A percentile compares a stretch with the other conserved stretches of the same genome.
These are phyloP conservation scores for Zygothrica quintamaculata DNA, from an alignment of 2,888 invertebrate genomes.

Conservation along the genomic window DNA sequence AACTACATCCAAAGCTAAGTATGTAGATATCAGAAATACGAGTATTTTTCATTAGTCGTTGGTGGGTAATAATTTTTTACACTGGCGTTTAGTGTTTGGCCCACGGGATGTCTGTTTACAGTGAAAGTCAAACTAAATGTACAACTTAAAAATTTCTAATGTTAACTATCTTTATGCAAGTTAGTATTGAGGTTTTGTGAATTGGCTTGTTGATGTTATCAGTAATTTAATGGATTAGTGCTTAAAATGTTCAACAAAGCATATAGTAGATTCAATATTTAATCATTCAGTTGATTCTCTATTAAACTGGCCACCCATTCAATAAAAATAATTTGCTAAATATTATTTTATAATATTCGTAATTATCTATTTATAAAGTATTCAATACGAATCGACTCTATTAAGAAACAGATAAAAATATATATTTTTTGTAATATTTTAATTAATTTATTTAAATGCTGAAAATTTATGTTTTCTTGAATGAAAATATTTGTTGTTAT, in stretches of 20 bases:
- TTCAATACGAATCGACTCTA: no score
- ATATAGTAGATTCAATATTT: not conserved
- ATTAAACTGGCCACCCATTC: not conserved
- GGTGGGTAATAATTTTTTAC: conserved; percentile 63
- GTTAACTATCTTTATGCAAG: not conserved
- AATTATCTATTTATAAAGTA: no score
- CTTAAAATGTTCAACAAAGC: conserved; percentile 12
- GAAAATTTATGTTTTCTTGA: no score
- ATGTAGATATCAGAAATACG: conserved; percentile 64
- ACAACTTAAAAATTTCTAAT: conserved; percentile 17
- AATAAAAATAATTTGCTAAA: not conserved
- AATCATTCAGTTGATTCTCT: conserved; percentile 5
- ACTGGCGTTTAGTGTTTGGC: conserved; percentile 53
- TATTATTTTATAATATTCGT: no score
- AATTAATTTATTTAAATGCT: no score
- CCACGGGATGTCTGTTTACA: conserved; percentile 53
- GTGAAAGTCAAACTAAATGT: conserved; percentile 51
- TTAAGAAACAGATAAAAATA: no score
- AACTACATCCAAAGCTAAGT: conserved; percentile 52
- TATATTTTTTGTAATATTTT: no score
- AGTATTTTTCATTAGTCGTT: conserved; percentile 72
- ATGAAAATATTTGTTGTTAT: no score
- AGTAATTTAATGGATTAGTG: conserved; percentile 18
- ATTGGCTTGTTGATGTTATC: conserved; percentile 26
- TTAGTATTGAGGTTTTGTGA: not conserved